Base-by-base conservation (phyloP, 2,888 invertebrate genomes). In the Neoascia interrupta region DNA sequence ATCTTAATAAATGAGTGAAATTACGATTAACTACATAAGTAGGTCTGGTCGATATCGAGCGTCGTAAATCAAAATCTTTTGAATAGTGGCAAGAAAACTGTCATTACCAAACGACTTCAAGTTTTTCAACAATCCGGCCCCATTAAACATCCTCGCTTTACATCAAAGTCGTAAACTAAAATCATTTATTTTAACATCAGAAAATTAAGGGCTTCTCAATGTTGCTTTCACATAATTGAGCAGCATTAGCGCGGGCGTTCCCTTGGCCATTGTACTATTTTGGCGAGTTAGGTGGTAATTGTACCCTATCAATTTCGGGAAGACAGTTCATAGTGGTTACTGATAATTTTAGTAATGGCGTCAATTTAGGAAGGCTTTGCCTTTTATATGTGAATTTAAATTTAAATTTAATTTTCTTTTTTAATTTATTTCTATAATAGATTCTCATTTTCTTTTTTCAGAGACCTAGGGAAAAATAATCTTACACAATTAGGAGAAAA, bases 391-490 rank as follows among this genome's bases (percentile, higher is more conserved):
- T 19, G n/a, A n/a, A n/a, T n/a, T n/a, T n/a, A n/a, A n/a, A n/a
- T n/a, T n/a, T n/a, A n/a, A 15, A 26, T 39, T 39, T 54, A 4
- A n/a, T 15, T 39, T 16, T 18, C 13, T 53, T 11, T 23, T 16
- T n/a, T n/a, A n/a, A n/a, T 28, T 34, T 21, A 51, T 43, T 31
- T 31, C 4, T 3, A 26, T 8, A 26, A 26, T 5, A 5, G 26
- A 5, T 26, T 26, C 49, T 51, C 26, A 19, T 68, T 37, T 39
- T 23, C 41, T 60, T 75, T 66, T 85, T 84, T 16, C 93, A 95
- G 95, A 86, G 95, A 95, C 89, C 90, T 95, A 87, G 93, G 93
- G 82, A 92, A 92, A 90, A 95, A 95, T 91, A 95, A 95, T 89
- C 92, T 95, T 86, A 94, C 93, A 82, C 88, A 90, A 86, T 90